Evolutionary conservation across 2,113 vertebrate species (phyloP).

Genomic region (Bujurquina vittata): DNA sequence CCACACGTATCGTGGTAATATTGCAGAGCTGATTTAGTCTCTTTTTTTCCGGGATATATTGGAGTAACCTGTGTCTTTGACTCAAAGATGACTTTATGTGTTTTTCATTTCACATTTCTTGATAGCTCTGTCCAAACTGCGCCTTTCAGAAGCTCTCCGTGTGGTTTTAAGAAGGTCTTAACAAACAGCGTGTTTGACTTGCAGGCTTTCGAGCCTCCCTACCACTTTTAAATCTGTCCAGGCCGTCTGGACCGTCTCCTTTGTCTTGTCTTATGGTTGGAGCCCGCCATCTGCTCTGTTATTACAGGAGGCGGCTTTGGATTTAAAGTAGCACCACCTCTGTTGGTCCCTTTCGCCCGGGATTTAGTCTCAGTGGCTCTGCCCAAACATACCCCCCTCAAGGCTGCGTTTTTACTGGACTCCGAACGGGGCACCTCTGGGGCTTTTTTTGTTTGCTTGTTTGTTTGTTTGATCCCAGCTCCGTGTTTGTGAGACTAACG

Average conservation of each 20-base stretch:
- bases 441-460: not conserved
- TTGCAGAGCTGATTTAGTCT: not conserved
- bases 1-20: not conserved
- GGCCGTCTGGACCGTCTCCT: conserved; percentile 64
- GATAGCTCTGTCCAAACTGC: not conserved
- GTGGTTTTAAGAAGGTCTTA: conserved; percentile 61
- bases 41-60: not conserved
- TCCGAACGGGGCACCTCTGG: not conserved
- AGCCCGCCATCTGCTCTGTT: conserved; percentile 76
- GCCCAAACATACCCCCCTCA: not conserved
- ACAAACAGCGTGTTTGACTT: conserved; percentile 44
- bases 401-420: not conserved
- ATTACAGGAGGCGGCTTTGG: conserved; percentile 59
- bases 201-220: conserved; percentile 12
- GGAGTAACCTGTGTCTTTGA: not conserved
- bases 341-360: conserved; percentile 50
- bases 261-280: conserved; percentile 60
- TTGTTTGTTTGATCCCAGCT: not conserved
- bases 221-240: conserved; percentile 58
- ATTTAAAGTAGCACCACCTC: conserved; percentile 26
- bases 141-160: not conserved
- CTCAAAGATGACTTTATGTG: not conserved
- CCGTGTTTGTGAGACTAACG: not conserved
- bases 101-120: not conserved
- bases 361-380: not conserved